These are phyloP conservation scores for Uropsilus gracilis DNA, from an alignment of 2,113 vertebrate genomes.

Conservation along the genomic window DNA sequence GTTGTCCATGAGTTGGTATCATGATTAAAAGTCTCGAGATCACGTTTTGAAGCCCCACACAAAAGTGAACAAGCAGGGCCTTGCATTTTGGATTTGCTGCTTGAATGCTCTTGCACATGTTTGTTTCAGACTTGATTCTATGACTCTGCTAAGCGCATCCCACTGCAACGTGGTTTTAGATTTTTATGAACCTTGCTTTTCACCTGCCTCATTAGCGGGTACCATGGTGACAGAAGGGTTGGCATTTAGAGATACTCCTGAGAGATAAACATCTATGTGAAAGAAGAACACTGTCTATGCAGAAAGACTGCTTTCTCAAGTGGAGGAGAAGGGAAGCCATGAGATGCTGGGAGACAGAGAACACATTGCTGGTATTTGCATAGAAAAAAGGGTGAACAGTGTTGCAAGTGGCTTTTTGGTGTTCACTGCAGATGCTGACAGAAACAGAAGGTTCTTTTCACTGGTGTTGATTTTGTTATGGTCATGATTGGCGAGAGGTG, in stretches of 20 bases:
- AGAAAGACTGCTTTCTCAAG: neutral
- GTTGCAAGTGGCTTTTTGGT: neutral
- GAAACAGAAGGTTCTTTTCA: neutral
- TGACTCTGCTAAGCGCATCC: neutral
- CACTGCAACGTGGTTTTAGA: neutral
- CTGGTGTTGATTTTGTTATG: neutral
- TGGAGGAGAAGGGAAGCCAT: neutral
- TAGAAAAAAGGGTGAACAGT: neutral
- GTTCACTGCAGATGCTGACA: neutral
- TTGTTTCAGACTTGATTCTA: neutral
- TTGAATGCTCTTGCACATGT: slow-evolving; percentile 40
- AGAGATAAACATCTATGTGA: neutral
- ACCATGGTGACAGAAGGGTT: slow-evolving; percentile 19
- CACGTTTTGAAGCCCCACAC: slow-evolving; percentile 38
- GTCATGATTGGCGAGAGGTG: neutral
- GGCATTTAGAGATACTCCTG: neutral
- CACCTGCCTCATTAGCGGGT: neutral
- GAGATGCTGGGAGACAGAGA: neutral
- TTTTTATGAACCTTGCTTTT: slow-evolving; percentile 20
- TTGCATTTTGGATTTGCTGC: neutral
- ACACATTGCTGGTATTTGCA: neutral
- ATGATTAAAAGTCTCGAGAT: slow-evolving; percentile 26
- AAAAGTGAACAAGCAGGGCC: slow-evolving; percentile 7
- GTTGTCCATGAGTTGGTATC: slow-evolving; percentile 6
- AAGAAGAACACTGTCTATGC: neutral